Conservation (phyloP, 2,888 invertebrate species). For the Euplexia lucipara region DNA sequence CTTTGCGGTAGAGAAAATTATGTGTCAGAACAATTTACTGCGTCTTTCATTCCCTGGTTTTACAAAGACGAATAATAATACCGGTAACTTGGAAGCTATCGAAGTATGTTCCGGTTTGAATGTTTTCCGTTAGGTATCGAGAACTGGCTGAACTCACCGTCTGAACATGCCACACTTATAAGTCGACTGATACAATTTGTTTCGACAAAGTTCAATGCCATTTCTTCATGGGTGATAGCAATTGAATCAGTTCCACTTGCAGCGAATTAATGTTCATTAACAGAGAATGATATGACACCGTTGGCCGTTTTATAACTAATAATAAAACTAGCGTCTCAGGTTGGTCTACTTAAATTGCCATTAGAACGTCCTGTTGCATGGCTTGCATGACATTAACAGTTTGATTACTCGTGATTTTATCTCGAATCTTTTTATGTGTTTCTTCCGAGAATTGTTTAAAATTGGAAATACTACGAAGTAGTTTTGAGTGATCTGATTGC, state of each 20-base stretch:
- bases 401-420: conserved; percentile 74
- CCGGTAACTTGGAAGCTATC: not conserved
- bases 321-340: conserved; percentile 67
- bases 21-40: not conserved
- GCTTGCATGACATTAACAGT: conserved; percentile 78
- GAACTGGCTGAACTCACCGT: conserved; percentile 62
- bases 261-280: conserved; percentile 88
- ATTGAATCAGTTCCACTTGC: conserved; percentile 91
- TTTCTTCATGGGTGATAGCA: conserved; percentile 85
- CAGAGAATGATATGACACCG: conserved; percentile 78
- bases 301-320: conserved; percentile 72
- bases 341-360: conserved; percentile 71
- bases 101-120: conserved; percentile 43
- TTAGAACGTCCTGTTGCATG: conserved; percentile 78
- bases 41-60: not conserved
- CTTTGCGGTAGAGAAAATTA: not conserved
- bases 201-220: conserved; percentile 88
- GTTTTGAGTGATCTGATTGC: conserved; percentile 71
- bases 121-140: conserved; percentile 62
- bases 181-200: conserved; percentile 76
- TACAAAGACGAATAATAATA: not conserved
- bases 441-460: conserved; percentile 58
- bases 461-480: conserved; percentile 56
- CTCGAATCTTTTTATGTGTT: conserved; percentile 63
- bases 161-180: conserved; percentile 65